Percentiles rank a stretch among this genome's conserved stretches.
These are phyloP conservation scores for Phylloscopus trochilus DNA, from an alignment of 2,113 vertebrate genomes.

Conservation along the genomic window DNA sequence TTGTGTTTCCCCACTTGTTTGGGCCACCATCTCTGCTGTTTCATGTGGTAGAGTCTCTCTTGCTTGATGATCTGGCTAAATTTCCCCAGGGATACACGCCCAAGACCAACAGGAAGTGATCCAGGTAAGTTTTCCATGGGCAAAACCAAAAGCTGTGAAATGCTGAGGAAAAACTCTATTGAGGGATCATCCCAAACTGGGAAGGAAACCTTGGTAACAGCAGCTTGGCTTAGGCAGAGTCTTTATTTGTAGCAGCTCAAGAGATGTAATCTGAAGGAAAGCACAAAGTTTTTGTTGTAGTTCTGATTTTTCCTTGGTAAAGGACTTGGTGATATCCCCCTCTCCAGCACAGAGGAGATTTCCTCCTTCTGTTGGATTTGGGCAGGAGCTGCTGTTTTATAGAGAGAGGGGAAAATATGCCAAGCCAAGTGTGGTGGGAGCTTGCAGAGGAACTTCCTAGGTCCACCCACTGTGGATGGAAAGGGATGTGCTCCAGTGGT, in stretches of 20 bases:
- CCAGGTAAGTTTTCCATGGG: not conserved
- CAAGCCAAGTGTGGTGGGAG: not conserved
- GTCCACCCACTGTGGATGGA: not conserved
- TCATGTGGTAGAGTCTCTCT: not conserved
- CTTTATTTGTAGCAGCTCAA: not conserved
- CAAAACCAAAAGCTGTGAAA: not conserved
- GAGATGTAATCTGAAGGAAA: not conserved
- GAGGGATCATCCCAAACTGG: not conserved
- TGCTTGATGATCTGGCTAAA: not conserved
- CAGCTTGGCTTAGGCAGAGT: not conserved
- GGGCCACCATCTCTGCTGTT: not conserved
- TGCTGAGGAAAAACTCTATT: not conserved
- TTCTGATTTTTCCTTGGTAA: conserved; percentile 15
- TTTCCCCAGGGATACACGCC: not conserved
- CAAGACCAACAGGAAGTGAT: not conserved
- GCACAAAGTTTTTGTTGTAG: not conserved
- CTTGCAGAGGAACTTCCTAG: not conserved
- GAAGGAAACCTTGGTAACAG: not conserved
- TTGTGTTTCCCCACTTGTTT: not conserved
- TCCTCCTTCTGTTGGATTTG: conserved; percentile 34
- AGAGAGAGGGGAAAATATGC: not conserved
- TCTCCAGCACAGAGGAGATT: not conserved
- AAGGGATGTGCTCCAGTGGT: not conserved
- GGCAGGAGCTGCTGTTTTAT: not conserved
- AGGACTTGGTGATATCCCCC: not conserved